Percentiles rank a stretch among this genome's conserved stretches.
These are phyloP conservation scores for Enteromius afrohamiltoni DNA, from an alignment of 2,797 vertebrate species.

Conservation along the genomic window DNA sequence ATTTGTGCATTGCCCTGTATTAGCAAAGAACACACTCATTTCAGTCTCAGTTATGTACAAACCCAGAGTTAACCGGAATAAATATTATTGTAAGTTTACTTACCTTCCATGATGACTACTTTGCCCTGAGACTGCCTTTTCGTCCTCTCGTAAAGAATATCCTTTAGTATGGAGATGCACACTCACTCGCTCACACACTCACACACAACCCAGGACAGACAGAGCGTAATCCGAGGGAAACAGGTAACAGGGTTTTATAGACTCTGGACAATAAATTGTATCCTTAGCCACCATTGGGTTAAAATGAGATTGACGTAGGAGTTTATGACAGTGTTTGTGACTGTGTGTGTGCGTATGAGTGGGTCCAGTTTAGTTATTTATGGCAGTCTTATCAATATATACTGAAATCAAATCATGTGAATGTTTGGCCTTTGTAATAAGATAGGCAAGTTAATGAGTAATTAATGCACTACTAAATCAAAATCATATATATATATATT, in stretches of 20 bases:
- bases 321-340: constrained; percentile 45
- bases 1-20: background rate
- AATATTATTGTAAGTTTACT: constrained; percentile 54
- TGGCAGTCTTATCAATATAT: constrained; percentile 15
- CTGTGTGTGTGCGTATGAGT: background rate
- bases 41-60: background rate
- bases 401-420: background rate
- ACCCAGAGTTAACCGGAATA: background rate
- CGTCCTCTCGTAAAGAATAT: constrained; percentile 54
- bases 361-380: constrained; percentile 32
- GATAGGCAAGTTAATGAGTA: background rate
- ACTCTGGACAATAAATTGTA: constrained; percentile 40
- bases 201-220: constrained; percentile 4
- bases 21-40: background rate
- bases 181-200: background rate
- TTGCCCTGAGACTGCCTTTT: background rate
- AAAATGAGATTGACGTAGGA: constrained; percentile 14
- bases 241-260: constrained; percentile 51
- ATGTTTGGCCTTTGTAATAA: constrained; percentile 16
- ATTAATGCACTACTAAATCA: background rate
- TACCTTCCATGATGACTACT: constrained; percentile 74
- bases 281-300: background rate
- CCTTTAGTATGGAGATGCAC: constrained; percentile 54
- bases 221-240: constrained; percentile 27
- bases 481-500: background rate